Percentiles rank a stretch among this genome's conserved stretches.
phyloP scores from a whole-genome alignment of 2,888 invertebrate species.

The Altica lythri region DNA sequence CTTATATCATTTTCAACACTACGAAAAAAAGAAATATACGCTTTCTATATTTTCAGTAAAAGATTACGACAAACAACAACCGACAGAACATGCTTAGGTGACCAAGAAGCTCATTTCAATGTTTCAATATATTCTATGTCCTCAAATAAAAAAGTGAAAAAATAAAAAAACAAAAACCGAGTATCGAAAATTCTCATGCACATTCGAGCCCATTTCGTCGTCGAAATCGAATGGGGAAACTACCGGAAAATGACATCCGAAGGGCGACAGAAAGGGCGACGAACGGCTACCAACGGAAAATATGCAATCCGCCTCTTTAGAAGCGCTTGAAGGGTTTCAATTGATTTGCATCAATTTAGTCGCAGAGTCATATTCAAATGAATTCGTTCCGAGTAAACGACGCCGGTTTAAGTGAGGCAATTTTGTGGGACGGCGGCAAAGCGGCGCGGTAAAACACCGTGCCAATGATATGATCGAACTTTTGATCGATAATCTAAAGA shows the following conservation, averaged over 20 bases:
- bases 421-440: constrained; percentile 25
- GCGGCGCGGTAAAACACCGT: too few relatives aligned
- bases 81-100: too few relatives aligned
- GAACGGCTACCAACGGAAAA: constrained; percentile 14
- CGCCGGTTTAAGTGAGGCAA: constrained; percentile 30
- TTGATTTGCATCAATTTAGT: constrained; percentile 49
- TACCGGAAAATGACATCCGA: constrained; percentile 16
- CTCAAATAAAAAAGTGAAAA: too few relatives aligned
- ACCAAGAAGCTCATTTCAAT: too few relatives aligned
- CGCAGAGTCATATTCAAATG: constrained; percentile 35
- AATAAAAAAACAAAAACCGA: too few relatives aligned
- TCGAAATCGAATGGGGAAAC: constrained; percentile 11
- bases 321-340: constrained; percentile 46
- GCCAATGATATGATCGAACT: too few relatives aligned
- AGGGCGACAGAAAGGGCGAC: constrained; percentile 21
- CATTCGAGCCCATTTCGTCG: constrained; percentile 3
- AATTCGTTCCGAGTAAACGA: constrained; percentile 33
- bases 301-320: constrained; percentile 24
- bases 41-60: too few relatives aligned
- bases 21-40: too few relatives aligned
- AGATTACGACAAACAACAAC: too few relatives aligned
- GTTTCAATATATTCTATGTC: too few relatives aligned
- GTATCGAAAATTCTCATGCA: constrained; percentile 15
- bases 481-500: too few relatives aligned
- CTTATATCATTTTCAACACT: too few relatives aligned